Base-by-base conservation (phyloP, 2,113 vertebrate species). In the Microcebus griseorufus region DNA sequence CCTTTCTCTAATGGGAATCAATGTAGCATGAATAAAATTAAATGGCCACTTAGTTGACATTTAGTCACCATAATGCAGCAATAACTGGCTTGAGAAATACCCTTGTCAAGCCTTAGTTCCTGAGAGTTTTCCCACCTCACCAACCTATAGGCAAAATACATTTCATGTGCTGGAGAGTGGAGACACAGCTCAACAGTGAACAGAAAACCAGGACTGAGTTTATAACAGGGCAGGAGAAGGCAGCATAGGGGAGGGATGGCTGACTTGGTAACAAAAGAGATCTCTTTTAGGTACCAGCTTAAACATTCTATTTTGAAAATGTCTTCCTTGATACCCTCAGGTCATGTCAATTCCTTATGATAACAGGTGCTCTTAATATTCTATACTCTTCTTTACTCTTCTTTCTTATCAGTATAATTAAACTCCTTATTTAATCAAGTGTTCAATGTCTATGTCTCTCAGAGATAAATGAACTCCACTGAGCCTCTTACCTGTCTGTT, bases 31-130 rank as follows among this genome's bases (percentile, higher is more conserved):
- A 96, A 95, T 69, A 90, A 93, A 91, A 97, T 95, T 85, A 92
- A 96, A 93, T n/a, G 83, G n/a, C 20, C 83, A 79, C n/a, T 94
- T 89, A 70, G 90, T 75, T 93, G 94, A 88, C 76, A 95, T 82
- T 96, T 79, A 92, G 58, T 82, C 75, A 83, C 39, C 53, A n/a
- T 64, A 73, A 88, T 22, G 16, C 39, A 96, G 20, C n/a, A 95
- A 87, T 60, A 81, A 69, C 14, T 48, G 13, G 39, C 70, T 73
- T 85, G 70, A 85, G 23, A 87, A 95, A 76, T 64, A 94, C 45
- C 55, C 12, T 37, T 34, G 53, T 25, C n/a, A 93, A 91, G 32
- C 22, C 9, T 65, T 48, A 16, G 6, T 80, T 91, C 67, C 70
- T 89, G 48, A 93, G 94, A 62, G 29, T 60, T 88, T 93, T 67